Evolutionary conservation across 2,113 vertebrate species (phyloP).

Genomic region (Pelobates fuscus): DNA sequence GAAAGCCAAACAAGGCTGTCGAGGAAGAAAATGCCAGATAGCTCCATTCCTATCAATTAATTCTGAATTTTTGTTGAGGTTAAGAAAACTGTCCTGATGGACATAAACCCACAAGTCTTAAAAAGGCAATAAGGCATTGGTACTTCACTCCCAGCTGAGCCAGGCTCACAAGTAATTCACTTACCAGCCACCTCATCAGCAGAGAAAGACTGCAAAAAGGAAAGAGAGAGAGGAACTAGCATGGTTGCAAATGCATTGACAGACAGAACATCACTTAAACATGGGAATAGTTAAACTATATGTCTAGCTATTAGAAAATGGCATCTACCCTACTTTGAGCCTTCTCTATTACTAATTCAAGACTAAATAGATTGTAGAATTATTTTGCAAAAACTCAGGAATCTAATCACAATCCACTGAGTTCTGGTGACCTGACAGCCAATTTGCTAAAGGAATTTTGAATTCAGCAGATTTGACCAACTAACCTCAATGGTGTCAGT

Average conservation of each 20-base stretch:
- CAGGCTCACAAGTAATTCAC: slow-evolving; percentile 63
- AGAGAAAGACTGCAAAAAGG: slow-evolving; percentile 76
- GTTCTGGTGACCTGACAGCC: no score
- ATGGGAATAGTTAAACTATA: background rate
- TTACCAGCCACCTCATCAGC: slow-evolving; percentile 80
- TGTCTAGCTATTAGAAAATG: no score
- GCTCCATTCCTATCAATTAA: background rate
- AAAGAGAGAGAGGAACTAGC: slow-evolving; percentile 64
- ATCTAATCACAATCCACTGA: background rate
- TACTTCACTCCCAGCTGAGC: slow-evolving; percentile 38
- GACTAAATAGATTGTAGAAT: background rate
- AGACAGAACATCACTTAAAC: slow-evolving; percentile 55
- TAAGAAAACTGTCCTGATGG: background rate
- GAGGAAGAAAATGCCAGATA: slow-evolving; percentile 44
- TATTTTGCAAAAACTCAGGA: background rate
- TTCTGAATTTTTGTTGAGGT: background rate
- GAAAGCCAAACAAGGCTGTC: slow-evolving; percentile 51
- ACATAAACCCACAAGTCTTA: background rate
- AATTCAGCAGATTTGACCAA: no score
- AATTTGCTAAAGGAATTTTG: no score
- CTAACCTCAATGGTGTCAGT: no score
- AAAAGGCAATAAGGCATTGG: slow-evolving; percentile 46
- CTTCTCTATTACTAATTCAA: no score
- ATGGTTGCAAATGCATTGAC: slow-evolving; percentile 75
- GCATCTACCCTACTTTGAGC: no score